Evolutionary conservation across 2,888 invertebrate species (phyloP).

Genomic region (Gryllus longicercus): DNA sequence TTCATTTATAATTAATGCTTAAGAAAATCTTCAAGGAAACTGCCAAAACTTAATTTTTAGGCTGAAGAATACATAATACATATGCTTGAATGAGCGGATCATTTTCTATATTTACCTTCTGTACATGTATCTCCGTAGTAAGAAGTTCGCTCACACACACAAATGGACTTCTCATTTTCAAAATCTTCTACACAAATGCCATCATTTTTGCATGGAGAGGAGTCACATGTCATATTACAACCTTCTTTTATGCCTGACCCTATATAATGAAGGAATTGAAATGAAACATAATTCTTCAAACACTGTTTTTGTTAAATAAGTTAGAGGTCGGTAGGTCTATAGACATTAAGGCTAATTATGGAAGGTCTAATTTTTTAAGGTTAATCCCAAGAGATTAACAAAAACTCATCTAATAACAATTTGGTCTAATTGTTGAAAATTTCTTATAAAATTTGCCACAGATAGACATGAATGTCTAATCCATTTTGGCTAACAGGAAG

Average conservation of each 20-base stretch:
- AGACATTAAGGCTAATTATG: no score
- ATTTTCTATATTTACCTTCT: conserved; percentile 52
- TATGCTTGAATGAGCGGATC: background rate
- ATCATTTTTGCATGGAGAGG: conserved; percentile 80
- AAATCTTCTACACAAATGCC: conserved; percentile 88
- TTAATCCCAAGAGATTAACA: no score
- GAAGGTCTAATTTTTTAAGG: no score
- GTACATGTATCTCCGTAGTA: conserved; percentile 85
- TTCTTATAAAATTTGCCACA: no score
- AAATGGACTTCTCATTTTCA: conserved; percentile 76
- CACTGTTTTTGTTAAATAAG: background rate
- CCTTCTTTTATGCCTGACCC: conserved; percentile 60
- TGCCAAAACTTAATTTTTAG: no score
- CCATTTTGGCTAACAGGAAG: no score
- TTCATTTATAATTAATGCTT: no score
- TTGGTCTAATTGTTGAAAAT: no score
- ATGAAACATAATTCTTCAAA: background rate
- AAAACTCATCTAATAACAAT: no score
- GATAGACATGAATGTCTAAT: no score
- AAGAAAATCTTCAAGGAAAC: no score
- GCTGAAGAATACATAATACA: background rate
- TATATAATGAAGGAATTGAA: background rate
- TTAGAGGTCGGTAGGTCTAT: no score
- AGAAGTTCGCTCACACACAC: conserved; percentile 85
- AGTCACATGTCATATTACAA: conserved; percentile 87